phyloP scores from a whole-genome alignment of 2,888 invertebrate species.

The Lycia hirtaria region DNA sequence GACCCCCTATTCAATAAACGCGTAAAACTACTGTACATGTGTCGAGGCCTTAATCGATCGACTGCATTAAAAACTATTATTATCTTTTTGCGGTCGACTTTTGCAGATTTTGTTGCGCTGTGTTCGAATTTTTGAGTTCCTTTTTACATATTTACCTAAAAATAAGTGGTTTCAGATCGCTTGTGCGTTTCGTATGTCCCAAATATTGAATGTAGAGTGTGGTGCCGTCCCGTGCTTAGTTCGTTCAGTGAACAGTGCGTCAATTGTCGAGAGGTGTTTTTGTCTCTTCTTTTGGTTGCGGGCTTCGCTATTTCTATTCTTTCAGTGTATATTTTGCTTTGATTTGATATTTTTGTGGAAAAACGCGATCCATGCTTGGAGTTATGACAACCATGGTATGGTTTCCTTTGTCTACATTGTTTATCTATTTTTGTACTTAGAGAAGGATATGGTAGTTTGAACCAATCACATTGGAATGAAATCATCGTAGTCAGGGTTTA shows the following conservation, averaged over 20 bases:
- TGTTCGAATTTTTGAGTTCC: constrained; percentile 58
- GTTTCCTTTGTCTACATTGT: constrained; percentile 83
- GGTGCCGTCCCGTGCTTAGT: constrained; percentile 82
- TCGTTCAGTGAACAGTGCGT: constrained; percentile 77
- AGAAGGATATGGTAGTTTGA: constrained; percentile 68
- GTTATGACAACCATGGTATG: constrained; percentile 86
- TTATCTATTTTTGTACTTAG: constrained; percentile 68
- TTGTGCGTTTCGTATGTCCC: constrained; percentile 54
- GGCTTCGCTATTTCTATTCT: constrained; percentile 67
- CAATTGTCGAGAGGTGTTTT: constrained; percentile 71
- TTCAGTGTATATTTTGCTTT: constrained; percentile 63
- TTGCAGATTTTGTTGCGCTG: constrained; percentile 75
- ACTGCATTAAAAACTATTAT: constrained; percentile 80
- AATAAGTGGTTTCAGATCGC: constrained; percentile 55
- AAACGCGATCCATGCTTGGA: constrained; percentile 85
- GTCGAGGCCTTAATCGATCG: constrained; percentile 79
- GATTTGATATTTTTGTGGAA: constrained; percentile 73
- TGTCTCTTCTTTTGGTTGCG: constrained; percentile 73
- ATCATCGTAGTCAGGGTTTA: constrained; percentile 46
- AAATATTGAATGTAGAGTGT: constrained; percentile 53
- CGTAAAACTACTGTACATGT: constrained; percentile 63
- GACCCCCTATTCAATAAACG: constrained; percentile 56
- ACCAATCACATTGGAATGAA: constrained; percentile 52
- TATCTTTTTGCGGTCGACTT: constrained; percentile 70
- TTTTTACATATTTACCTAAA: constrained; percentile 49